phyloP scores from a whole-genome alignment of 2,113 vertebrate species.

The Dicaeum eximium region DNA sequence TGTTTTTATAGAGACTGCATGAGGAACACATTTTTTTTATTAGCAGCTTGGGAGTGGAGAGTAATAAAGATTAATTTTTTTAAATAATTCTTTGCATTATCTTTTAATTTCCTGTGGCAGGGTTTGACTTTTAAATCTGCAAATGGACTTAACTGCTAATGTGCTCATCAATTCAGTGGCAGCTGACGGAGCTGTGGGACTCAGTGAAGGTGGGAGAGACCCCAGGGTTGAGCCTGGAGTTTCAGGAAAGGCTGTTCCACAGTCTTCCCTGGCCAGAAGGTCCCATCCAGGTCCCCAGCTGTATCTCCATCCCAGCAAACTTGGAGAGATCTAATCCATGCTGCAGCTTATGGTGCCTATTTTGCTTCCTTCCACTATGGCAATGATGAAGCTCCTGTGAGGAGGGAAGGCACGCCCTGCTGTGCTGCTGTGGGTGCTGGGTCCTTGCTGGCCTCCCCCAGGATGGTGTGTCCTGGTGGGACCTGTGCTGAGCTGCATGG shows the following conservation, averaged over 20 bases:
- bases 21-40: constrained; percentile 56
- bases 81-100: constrained; percentile 62
- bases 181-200: not conserved
- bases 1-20: constrained; percentile 51
- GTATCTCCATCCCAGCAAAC: not conserved
- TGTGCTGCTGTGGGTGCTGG: not conserved
- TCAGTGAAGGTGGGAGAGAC: not conserved
- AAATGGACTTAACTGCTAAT: not conserved
- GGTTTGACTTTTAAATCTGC: constrained; percentile 53
- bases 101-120: constrained; percentile 66
- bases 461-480: not conserved
- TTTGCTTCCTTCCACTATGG: not conserved
- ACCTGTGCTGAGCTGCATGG: fast-evolving
- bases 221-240: not conserved
- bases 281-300: not conserved
- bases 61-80: constrained; percentile 68
- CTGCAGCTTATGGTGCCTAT: not conserved
- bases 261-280: not conserved
- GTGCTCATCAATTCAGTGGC: not conserved
- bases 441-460: not conserved
- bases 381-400: fast-evolving
- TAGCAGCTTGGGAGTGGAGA: constrained; percentile 37
- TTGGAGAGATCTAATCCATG: not conserved
- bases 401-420: not conserved
- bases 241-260: not conserved